These are phyloP conservation scores for Manis crassicaudata DNA, from an alignment of 2,797 vertebrate species.

Conservation along the genomic window DNA sequence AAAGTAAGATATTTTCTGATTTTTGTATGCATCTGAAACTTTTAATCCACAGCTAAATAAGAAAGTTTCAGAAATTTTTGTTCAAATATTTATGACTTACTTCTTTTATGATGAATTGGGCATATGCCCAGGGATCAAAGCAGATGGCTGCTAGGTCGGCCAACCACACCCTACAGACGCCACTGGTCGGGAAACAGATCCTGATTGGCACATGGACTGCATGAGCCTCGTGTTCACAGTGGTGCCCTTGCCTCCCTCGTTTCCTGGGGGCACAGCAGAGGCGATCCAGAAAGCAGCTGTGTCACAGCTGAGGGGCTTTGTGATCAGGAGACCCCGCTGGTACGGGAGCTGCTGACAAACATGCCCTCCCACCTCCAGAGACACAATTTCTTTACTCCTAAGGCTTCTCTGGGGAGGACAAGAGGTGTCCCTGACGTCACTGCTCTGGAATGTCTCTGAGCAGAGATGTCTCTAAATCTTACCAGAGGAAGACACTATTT, in stretches of 20 bases:
- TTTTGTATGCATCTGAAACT: neutral
- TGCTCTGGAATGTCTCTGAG: neutral
- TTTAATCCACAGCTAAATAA: neutral
- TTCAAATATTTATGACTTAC: neutral
- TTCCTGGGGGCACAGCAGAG: fast-evolving
- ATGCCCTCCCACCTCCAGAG: fast-evolving
- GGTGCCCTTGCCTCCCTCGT: neutral
- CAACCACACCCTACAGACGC: fast-evolving
- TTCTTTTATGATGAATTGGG: neutral
- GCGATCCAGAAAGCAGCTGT: neutral
- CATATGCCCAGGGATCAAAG: neutral
- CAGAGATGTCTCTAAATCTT: neutral
- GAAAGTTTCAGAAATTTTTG: neutral
- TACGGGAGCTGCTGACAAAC: neutral
- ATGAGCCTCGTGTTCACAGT: fast-evolving
- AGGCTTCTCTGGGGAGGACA: neutral
- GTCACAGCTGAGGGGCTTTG: neutral
- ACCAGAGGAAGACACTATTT: neutral
- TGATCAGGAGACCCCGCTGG: too few relatives aligned
- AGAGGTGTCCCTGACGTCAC: neutral
- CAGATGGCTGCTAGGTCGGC: fast-evolving
- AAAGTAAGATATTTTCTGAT: neutral
- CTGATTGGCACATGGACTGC: neutral
- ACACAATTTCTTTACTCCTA: too few relatives aligned
- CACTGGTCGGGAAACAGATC: neutral